Conservation (phyloP, 2,888 invertebrate genomes). For the Chymomyza procnemis region DNA sequence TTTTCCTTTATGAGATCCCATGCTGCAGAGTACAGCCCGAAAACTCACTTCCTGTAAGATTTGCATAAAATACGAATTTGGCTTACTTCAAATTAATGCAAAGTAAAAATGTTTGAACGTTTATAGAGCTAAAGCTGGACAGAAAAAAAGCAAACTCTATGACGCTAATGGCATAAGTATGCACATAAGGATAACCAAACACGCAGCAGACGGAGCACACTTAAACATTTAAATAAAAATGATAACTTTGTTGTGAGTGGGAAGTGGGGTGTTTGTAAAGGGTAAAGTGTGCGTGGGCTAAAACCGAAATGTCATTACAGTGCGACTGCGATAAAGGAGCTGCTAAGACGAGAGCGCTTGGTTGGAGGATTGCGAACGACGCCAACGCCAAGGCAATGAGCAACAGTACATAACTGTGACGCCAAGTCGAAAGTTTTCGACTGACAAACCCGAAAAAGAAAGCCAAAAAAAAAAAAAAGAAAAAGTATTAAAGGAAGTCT, state of each 20-base stretch:
- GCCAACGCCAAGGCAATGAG: slow-evolving; percentile 47
- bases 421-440: slow-evolving; percentile 73
- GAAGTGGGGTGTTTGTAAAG: slow-evolving; percentile 27
- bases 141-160: background rate
- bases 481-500: slow-evolving; percentile 59
- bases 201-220: slow-evolving; percentile 31
- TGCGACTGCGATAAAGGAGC: slow-evolving; percentile 4
- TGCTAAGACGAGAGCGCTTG: background rate
- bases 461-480: slow-evolving; percentile 13
- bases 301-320: slow-evolving; percentile 67
- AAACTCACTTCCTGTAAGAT: slow-evolving; percentile 32
- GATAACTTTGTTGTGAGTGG: slow-evolving; percentile 51
- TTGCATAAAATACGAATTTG: slow-evolving; percentile 64
- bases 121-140: slow-evolving; percentile 18
- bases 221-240: slow-evolving; percentile 75
- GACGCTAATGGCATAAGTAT: background rate
- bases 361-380: too few relatives aligned
- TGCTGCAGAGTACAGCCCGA: background rate
- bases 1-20: background rate
- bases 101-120: slow-evolving; percentile 33
- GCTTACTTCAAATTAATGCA: background rate
- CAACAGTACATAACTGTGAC: slow-evolving; percentile 56
- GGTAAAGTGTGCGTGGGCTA: slow-evolving; percentile 50
- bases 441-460: slow-evolving; percentile 27
- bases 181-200: background rate